Conservation (phyloP, 2,113 vertebrate species). For the Corythornis madagascariensis region DNA sequence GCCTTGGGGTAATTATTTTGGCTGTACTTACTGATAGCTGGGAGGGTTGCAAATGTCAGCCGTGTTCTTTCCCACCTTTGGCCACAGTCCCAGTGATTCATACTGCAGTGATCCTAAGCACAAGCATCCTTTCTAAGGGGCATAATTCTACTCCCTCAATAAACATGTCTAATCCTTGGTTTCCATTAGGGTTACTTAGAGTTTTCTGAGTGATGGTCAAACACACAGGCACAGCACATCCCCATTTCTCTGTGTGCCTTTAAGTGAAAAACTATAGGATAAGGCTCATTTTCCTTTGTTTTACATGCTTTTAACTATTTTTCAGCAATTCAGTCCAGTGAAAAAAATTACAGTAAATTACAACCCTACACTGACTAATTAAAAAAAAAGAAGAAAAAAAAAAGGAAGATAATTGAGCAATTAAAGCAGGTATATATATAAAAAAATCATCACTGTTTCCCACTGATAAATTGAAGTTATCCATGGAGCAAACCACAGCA, state of each 20-base stretch:
- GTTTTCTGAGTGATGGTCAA: conserved; percentile 44
- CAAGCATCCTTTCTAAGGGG: conserved; percentile 45
- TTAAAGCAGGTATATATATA: not conserved
- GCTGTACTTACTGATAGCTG: conserved; percentile 68
- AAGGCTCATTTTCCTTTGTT: not conserved
- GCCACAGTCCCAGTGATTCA: conserved; percentile 68
- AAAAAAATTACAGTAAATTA: conserved; percentile 19
- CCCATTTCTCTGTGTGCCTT: not conserved
- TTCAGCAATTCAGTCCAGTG: not conserved
- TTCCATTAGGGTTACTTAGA: conserved; percentile 48
- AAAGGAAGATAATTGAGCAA: not conserved
- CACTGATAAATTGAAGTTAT: not conserved
- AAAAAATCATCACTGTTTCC: not conserved
- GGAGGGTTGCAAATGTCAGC: conserved; percentile 57
- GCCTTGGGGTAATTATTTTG: conserved; percentile 73
- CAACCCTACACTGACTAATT: not conserved
- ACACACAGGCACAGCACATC: not conserved
- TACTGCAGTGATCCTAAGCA: conserved; percentile 23
- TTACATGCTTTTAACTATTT: not conserved
- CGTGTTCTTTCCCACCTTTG: conserved; percentile 70
- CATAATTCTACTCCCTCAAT: conserved; percentile 56
- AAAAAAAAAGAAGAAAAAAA: not conserved
- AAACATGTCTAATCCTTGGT: conserved; percentile 28
- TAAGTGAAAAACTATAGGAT: not conserved
- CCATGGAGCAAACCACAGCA: not conserved